phyloP scores from a whole-genome alignment of 2,888 invertebrate species.

The Chesias legatella region DNA sequence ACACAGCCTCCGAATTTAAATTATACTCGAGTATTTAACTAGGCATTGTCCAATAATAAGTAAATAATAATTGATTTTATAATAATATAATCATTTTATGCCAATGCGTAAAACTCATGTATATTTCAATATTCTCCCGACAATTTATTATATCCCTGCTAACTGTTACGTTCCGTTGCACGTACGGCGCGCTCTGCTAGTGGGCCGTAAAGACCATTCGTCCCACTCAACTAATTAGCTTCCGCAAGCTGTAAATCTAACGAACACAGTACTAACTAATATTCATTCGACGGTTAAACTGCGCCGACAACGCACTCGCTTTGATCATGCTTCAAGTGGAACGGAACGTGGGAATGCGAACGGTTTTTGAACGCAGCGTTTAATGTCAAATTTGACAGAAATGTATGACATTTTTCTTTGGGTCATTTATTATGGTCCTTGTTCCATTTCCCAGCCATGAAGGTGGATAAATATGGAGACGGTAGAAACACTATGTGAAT shows the following conservation, averaged over 20 bases:
- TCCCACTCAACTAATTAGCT: constrained; percentile 69
- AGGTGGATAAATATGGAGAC: too few species aligned
- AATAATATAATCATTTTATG: too few species aligned
- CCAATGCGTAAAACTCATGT: too few species aligned
- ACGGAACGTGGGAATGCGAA: constrained; percentile 53
- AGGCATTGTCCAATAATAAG: too few species aligned
- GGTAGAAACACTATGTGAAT: too few species aligned
- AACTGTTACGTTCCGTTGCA: constrained; percentile 54
- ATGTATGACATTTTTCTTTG: constrained; percentile 41
- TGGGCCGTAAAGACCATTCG: constrained; percentile 47
- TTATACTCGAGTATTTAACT: too few species aligned
- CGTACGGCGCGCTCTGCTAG: constrained; percentile 47
- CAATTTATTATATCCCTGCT: constrained; percentile 24
- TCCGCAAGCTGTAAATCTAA: constrained; percentile 75
- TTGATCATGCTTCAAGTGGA: constrained; percentile 67
- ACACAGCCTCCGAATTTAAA: too few species aligned
- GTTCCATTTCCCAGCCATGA: too few species aligned
- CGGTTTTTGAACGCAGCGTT: constrained; percentile 66
- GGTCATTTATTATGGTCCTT: too few species aligned
- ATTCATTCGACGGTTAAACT: constrained; percentile 33
- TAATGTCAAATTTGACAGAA: constrained; percentile 68
- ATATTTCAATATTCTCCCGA: too few species aligned
- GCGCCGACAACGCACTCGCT: constrained; percentile 60
- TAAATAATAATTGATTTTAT: too few species aligned
- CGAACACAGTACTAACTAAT: constrained; percentile 1